Evolutionary conservation across 2,113 vertebrate genomes (phyloP).

Genomic region (Phalacrocorax aristotelis): DNA sequence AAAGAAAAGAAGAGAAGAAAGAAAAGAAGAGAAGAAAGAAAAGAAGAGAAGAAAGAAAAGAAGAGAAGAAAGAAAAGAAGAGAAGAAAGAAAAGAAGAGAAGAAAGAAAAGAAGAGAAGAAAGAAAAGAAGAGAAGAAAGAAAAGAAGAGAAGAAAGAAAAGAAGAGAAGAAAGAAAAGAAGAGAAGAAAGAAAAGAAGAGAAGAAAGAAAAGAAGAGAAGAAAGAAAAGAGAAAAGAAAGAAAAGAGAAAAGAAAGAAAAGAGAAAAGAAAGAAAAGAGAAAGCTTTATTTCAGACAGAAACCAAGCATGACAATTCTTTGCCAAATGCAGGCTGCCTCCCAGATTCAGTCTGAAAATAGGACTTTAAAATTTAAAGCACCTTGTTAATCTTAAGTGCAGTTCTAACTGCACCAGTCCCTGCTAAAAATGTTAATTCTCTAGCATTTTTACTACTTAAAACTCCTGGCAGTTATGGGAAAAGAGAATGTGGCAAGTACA

Average conservation of each 20-base stretch:
- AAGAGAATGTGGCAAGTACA: background rate
- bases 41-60: rapidly evolving
- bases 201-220: background rate
- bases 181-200: rapidly evolving
- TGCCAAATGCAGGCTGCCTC: background rate
- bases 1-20: background rate
- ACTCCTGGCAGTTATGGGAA: background rate
- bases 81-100: rapidly evolving
- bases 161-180: background rate
- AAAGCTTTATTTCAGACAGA: background rate
- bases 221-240: rapidly evolving
- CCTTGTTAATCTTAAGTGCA: background rate
- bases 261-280: rapidly evolving
- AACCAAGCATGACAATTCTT: background rate
- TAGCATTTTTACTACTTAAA: background rate
- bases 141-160: background rate
- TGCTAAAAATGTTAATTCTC: background rate
- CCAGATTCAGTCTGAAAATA: background rate
- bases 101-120: background rate
- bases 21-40: background rate
- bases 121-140: rapidly evolving
- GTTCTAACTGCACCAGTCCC: background rate
- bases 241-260: background rate
- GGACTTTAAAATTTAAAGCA: background rate
- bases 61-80: background rate